These are phyloP conservation scores for Polymixis lichenea DNA, from an alignment of 2,888 invertebrate species.

Conservation along the genomic window DNA sequence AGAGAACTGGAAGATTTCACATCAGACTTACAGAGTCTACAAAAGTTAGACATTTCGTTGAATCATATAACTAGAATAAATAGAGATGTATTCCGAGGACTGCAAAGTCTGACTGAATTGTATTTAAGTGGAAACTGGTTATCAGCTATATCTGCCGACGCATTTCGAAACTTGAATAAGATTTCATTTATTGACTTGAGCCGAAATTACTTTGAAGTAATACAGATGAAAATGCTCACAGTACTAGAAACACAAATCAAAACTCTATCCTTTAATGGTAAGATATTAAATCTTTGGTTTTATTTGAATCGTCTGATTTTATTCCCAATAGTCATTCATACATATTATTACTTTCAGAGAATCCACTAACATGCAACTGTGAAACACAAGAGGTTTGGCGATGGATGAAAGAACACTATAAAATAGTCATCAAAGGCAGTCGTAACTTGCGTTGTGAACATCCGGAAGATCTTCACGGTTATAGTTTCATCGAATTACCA, in stretches of 20 bases:
- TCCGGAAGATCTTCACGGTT: conserved; percentile 94
- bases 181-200: conserved; percentile 94
- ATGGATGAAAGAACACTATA: conserved; percentile 97
- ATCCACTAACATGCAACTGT: conserved; percentile 97
- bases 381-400: conserved; percentile 97
- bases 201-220: conserved; percentile 95
- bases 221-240: conserved; percentile 94
- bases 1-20: conserved; percentile 96
- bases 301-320: neutral
- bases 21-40: conserved; percentile 93
- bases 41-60: conserved; percentile 95
- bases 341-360: conserved; percentile 90
- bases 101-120: conserved; percentile 94
- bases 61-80: conserved; percentile 95
- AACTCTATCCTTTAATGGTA: conserved; percentile 95
- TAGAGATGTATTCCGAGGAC: conserved; percentile 94
- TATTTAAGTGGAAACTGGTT: conserved; percentile 96
- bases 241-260: conserved; percentile 96
- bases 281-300: conserved; percentile 68
- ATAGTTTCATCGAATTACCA: conserved; percentile 94
- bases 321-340: conserved; percentile 24
- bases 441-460: conserved; percentile 94
- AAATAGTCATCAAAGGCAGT: conserved; percentile 92
- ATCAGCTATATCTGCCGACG: conserved; percentile 94
- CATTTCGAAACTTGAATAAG: conserved; percentile 94